A percentile compares a stretch with the other conserved stretches of the same genome.
Evolutionary conservation across 2,797 vertebrate species (phyloP).

Genomic region (Bufotes viridis): DNA sequence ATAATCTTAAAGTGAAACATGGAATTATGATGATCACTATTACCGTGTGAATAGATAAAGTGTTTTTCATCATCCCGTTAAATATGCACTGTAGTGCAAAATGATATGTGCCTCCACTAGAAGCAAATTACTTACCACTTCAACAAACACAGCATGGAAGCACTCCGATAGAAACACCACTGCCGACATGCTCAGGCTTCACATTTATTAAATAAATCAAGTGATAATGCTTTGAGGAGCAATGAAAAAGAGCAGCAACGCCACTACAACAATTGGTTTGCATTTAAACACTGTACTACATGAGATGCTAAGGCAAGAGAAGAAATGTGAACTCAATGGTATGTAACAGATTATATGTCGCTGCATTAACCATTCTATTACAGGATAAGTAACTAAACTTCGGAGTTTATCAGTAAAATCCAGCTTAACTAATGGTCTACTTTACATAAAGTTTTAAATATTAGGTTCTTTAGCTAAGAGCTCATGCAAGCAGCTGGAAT

Average conservation of each 20-base stretch:
- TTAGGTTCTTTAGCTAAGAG: neutral
- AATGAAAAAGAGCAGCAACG: constrained; percentile 26
- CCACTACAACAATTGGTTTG: constrained; percentile 44
- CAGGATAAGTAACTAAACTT: constrained; percentile 42
- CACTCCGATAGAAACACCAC: constrained; percentile 70
- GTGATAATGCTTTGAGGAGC: constrained; percentile 69
- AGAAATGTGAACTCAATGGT: constrained; percentile 59
- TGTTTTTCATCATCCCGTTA: constrained; percentile 77
- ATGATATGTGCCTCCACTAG: constrained; percentile 76
- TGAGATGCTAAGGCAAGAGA: constrained; percentile 40
- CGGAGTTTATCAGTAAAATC: constrained; percentile 6
- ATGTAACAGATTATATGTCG: constrained; percentile 59
- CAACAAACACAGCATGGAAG: constrained; percentile 76
- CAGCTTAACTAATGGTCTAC: constrained; percentile 39
- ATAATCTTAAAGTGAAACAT: constrained; percentile 23
- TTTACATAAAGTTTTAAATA: constrained; percentile 18
- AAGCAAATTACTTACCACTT: constrained; percentile 82
- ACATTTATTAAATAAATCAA: constrained; percentile 79
- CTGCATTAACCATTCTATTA: constrained; percentile 44
- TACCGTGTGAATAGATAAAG: constrained; percentile 76
- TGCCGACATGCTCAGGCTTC: constrained; percentile 69
- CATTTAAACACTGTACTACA: constrained; percentile 55
- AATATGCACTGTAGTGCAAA: constrained; percentile 73
- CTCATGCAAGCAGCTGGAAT: neutral
- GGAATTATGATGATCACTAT: constrained; percentile 61